phyloP scores from a whole-genome alignment of 2,113 vertebrate genomes.

The Phalacrocorax carbo region DNA sequence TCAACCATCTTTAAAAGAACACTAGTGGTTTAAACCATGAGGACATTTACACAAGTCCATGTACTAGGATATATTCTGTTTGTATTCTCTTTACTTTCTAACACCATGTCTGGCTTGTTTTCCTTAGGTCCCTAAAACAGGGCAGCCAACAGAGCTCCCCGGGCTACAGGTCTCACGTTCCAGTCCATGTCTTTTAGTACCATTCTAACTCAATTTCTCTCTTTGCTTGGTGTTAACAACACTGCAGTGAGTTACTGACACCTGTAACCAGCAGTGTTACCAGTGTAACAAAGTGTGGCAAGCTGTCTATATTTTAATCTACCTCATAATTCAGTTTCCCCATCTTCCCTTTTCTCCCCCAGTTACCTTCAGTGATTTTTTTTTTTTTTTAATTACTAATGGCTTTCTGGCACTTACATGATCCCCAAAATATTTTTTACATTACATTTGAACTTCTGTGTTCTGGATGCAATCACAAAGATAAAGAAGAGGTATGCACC shows the following conservation, averaged over 20 bases:
- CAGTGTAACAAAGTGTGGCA: not conserved
- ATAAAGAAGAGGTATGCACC: not conserved
- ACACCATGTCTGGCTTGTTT: not conserved
- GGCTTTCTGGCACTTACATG: not conserved
- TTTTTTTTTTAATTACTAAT: not conserved
- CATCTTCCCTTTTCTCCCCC: not conserved
- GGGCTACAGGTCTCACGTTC: not conserved
- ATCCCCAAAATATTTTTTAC: not conserved
- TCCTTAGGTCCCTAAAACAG: not conserved
- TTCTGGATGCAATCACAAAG: not conserved
- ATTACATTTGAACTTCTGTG: not conserved
- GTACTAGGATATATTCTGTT: not conserved
- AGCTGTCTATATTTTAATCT: not conserved
- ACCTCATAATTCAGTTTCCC: not conserved
- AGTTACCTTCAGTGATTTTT: not conserved
- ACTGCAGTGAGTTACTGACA: not conserved
- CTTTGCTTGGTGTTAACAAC: not conserved
- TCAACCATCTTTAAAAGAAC: not conserved
- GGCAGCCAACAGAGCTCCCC: not conserved
- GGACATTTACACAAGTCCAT: not conserved
- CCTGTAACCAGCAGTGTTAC: not conserved
- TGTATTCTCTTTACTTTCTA: not conserved
- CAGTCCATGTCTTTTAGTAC: not conserved
- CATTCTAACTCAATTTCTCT: not conserved
- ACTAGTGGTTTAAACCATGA: not conserved